These are phyloP conservation scores for Mesitornis unicolor DNA, from an alignment of 2,113 vertebrate species.

Conservation along the genomic window DNA sequence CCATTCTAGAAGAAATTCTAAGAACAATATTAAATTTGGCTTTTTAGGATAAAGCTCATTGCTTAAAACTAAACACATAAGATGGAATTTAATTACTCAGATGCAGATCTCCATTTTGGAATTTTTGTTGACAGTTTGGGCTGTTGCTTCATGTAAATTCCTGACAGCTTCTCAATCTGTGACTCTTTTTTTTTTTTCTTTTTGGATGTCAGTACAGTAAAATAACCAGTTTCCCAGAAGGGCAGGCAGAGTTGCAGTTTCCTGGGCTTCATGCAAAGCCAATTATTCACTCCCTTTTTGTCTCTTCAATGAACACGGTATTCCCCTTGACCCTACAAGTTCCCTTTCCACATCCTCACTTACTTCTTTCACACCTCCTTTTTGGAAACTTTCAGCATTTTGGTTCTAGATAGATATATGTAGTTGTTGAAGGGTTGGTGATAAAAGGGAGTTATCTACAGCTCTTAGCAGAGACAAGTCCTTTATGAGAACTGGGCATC, in stretches of 20 bases:
- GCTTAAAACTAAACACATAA: background rate
- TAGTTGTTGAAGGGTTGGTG: background rate
- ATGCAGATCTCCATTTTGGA: background rate
- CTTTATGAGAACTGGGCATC: background rate
- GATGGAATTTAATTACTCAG: background rate
- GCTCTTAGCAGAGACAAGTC: background rate
- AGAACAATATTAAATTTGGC: background rate
- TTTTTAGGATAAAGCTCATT: background rate
- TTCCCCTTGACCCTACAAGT: background rate
- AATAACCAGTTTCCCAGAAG: background rate
- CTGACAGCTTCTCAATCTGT: background rate
- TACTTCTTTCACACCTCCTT: background rate
- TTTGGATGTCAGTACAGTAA: background rate
- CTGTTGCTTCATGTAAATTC: background rate
- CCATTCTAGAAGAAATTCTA: background rate
- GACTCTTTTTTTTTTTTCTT: background rate
- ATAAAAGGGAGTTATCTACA: background rate
- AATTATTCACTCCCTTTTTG: background rate
- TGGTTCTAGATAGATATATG: fast-evolving
- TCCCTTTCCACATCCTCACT: background rate
- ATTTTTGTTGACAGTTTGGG: background rate
- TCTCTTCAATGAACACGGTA: background rate
- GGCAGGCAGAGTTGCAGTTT: background rate
- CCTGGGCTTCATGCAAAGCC: background rate
- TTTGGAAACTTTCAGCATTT: background rate